Evolutionary conservation across 2,888 invertebrate species (phyloP).

Genomic region (Kuschelorhynchus macadamiae): DNA sequence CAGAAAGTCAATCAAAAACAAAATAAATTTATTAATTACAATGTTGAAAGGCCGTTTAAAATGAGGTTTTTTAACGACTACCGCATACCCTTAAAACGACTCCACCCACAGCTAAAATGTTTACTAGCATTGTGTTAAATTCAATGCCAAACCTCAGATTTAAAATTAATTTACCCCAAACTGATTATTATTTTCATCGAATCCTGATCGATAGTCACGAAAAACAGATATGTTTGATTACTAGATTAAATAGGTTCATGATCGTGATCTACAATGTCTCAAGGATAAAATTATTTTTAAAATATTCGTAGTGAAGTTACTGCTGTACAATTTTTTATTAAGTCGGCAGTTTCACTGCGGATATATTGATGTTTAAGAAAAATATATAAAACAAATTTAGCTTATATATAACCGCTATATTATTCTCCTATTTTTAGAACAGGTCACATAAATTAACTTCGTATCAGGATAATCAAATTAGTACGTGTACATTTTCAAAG

Average conservation of each 20-base stretch:
- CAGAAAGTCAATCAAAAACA: too few relatives aligned
- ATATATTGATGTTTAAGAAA: conserved; percentile 17
- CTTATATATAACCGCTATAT: too few relatives aligned
- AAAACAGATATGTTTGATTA: conserved; percentile 24
- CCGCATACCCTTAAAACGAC: conserved; percentile 25
- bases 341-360: conserved; percentile 10
- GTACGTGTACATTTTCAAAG: too few relatives aligned
- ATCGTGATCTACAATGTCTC: conserved; percentile 28
- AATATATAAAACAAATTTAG: conserved; percentile 21
- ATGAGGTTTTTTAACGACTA: conserved; percentile 7
- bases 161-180: conserved; percentile 27
- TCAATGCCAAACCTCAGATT: conserved; percentile 31
- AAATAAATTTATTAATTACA: too few relatives aligned
- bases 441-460: too few relatives aligned
- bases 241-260: conserved; percentile 26
- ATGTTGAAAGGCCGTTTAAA: neutral
- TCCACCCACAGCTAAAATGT: conserved; percentile 31
- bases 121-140: conserved; percentile 20
- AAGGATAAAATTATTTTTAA: conserved; percentile 21
- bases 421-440: too few relatives aligned
- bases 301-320: conserved; percentile 23
- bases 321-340: conserved; percentile 8
- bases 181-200: conserved; percentile 26
- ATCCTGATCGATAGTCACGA: conserved; percentile 38
- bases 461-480: too few relatives aligned